phyloP scores from a whole-genome alignment of 2,113 vertebrate genomes.

The Oryctolagus cuniculus region DNA sequence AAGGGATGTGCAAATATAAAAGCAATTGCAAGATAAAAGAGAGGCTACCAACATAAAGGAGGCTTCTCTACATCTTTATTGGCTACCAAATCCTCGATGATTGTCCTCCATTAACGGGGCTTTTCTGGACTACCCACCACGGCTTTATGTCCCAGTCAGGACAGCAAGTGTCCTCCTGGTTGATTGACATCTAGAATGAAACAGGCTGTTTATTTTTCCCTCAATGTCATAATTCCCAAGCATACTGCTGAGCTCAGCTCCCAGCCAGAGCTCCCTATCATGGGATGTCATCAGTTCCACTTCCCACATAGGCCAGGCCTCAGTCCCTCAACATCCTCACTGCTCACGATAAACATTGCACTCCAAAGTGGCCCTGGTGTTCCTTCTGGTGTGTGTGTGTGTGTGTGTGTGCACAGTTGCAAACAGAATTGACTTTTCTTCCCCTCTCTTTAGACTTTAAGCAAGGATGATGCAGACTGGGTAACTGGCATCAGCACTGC shows the following conservation, averaged over 20 bases:
- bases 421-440: background rate
- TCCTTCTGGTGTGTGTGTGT: background rate
- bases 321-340: background rate
- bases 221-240: background rate
- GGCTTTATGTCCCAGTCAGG: too few species aligned
- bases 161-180: background rate
- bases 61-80: background rate
- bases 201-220: background rate
- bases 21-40: background rate
- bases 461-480: background rate
- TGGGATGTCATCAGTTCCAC: rapidly evolving
- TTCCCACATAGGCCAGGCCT: background rate
- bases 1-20: background rate
- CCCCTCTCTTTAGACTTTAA: background rate
- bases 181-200: background rate
- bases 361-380: background rate
- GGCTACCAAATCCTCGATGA: background rate
- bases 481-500: too few species aligned
- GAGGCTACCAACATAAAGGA: background rate
- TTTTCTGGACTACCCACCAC: background rate
- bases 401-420: background rate
- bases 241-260: background rate
- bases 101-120: background rate
- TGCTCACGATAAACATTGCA: background rate
- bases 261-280: background rate